Evolutionary conservation across 2,888 invertebrate species (phyloP), one percentile per base, ranked within the genome.

Genomic region (Drosophila peninsularis): DNA sequence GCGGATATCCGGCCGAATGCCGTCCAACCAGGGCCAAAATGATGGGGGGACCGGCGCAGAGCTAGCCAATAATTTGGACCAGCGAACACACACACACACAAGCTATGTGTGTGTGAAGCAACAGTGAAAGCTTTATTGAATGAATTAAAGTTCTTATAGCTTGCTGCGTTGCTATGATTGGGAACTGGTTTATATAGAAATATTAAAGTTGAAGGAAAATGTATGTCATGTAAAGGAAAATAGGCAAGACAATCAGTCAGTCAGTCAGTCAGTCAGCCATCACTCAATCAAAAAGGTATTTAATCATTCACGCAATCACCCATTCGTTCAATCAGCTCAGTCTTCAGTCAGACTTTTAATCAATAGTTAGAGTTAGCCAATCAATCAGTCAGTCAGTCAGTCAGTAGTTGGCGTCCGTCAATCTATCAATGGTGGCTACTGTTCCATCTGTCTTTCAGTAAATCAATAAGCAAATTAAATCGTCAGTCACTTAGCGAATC

Each of bases 1-100:
- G 13, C 49, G 64, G 64, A 63, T 64, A 36, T 63, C 63, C 63
- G 63, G 34, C 24, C 19, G 13, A 41, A 50, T 45, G 41, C 24
- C 19, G 49, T 47, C 13, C 41, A 27, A 37, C 37, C 24, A 17
- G 42, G 34, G 17, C 32, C 54, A 54, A 27, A 32, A 19, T 53
- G 41, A 41, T 63, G 49, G 49, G 49, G 32, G 19, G 21, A 36
- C 14, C 30, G 30, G 5, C 6, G 6, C 27, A 30, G 6, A 30
- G 47, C 6, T 27, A 50, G 13, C 24, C 30, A 37, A 50, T 58
- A 45, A 62, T 62, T 32, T 45, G 36, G 36, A 30, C 14, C 32
- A 58, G 39, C 32, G 17, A 42, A 21, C 55, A 19, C 2, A 41
- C 54, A 30, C 4, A 30, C 14, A 41, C 7, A 39, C 27, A 7